A percentile compares a stretch with the other conserved stretches of the same genome.
These are phyloP conservation scores for Elymnias hypermnestra DNA, from an alignment of 1,140 invertebrate genomes.

Conservation along the genomic window DNA sequence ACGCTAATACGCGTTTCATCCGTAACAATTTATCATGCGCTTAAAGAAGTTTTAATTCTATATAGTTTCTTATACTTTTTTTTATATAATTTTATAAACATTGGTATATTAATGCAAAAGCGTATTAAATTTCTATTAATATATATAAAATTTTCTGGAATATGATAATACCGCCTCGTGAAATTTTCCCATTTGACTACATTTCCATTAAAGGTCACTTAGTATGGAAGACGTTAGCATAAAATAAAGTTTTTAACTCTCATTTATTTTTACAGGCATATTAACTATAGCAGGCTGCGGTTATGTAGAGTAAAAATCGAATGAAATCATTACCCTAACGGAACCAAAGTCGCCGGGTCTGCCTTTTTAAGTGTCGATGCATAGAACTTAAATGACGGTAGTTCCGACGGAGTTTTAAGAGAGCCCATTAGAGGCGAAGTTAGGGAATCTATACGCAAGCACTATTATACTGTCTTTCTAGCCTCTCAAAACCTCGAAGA, in stretches of 20 bases:
- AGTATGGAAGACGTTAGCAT: slow-evolving; percentile 20
- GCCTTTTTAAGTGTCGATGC: slow-evolving; percentile 22
- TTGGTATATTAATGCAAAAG: too few relatives aligned
- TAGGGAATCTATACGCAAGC: slow-evolving; percentile 29
- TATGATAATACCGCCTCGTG: slow-evolving; percentile 1
- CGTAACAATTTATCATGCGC: too few relatives aligned
- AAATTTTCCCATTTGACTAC: slow-evolving; percentile 7
- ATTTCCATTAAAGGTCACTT: slow-evolving; percentile 23
- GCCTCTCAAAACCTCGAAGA: too few relatives aligned
- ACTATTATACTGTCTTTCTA: slow-evolving; percentile 27
- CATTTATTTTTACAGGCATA: slow-evolving; percentile 19
- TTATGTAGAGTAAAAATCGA: slow-evolving; percentile 26
- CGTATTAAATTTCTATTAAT: too few relatives aligned
- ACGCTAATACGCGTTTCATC: too few relatives aligned
- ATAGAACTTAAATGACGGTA: slow-evolving; percentile 28
- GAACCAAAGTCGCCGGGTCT: slow-evolving; percentile 13
- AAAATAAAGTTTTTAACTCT: slow-evolving; percentile 20
- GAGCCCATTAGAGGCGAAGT: slow-evolving; percentile 29
- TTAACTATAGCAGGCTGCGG: slow-evolving; percentile 18
- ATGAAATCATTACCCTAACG: slow-evolving; percentile 21
- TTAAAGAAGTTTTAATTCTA: too few relatives aligned
- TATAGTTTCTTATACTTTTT: too few relatives aligned
- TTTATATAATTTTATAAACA: neutral
- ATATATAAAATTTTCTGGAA: neutral
- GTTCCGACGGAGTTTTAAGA: slow-evolving; percentile 22